A percentile compares a stretch with the other conserved stretches of the same genome.
Evolutionary conservation across 64 coral and sea anemone genomes (phyloP).

Genomic region (Stichodactyla helianthus): DNA sequence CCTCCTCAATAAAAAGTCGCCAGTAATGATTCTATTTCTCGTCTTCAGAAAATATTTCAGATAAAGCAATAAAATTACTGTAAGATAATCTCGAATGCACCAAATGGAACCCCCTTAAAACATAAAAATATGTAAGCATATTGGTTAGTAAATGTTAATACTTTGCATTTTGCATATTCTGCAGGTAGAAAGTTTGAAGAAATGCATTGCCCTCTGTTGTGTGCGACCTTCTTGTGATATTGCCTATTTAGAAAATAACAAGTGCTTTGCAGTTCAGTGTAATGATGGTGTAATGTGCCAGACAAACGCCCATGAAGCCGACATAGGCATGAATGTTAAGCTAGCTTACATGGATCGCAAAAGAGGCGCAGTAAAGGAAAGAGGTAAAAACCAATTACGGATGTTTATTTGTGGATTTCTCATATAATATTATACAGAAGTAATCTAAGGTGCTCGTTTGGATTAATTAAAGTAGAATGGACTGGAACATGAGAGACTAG

Average conservation of each 20-base stretch:
- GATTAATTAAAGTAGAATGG: no score
- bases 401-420: no score
- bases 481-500: no score
- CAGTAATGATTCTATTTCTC: no score
- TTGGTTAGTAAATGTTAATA: not conserved
- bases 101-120: no score
- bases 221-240: conserved; percentile 77
- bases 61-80: no score
- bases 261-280: conserved; percentile 88
- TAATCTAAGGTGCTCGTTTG: no score
- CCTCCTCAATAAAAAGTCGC: no score
- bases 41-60: no score
- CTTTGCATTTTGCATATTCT: not conserved
- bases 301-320: conserved; percentile 57
- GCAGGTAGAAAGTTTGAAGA: conserved; percentile 16
- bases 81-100: no score
- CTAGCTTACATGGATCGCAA: conserved; percentile 89
- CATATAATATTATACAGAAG: no score
- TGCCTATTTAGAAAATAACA: conserved; percentile 84
- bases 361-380: conserved; percentile 59
- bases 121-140: no score
- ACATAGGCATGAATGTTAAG: conserved; percentile 53
- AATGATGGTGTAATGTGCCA: conserved; percentile 89
- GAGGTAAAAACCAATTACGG: conserved; percentile 17
- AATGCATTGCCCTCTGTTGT: conserved; percentile 80